Evolutionary conservation across 2,113 vertebrate species (phyloP).

Genomic region (Hippocampus comes): DNA sequence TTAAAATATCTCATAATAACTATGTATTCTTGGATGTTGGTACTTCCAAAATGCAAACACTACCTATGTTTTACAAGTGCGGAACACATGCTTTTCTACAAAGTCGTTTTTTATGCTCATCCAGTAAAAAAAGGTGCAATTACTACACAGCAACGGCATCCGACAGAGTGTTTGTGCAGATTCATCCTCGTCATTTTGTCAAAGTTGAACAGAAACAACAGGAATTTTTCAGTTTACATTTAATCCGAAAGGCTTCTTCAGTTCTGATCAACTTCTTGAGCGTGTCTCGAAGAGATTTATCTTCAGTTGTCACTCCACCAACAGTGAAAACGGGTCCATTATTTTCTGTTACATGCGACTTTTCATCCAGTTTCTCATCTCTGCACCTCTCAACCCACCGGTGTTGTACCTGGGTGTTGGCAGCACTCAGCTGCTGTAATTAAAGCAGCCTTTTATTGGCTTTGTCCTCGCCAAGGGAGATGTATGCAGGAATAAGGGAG

Average conservation of each 20-base stretch:
- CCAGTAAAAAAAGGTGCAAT: background rate
- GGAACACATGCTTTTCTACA: too few relatives aligned
- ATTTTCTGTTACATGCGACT: background rate
- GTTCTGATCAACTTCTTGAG: background rate
- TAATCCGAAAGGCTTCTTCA: background rate
- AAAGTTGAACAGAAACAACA: background rate
- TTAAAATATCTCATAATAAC: too few relatives aligned
- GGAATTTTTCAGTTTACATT: background rate
- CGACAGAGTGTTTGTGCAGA: background rate
- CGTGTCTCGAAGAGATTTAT: background rate
- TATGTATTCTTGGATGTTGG: background rate
- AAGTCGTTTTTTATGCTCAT: background rate
- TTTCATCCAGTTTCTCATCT: constrained; percentile 9
- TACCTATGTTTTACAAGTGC: background rate
- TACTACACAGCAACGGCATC: background rate
- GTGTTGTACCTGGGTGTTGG: constrained; percentile 45
- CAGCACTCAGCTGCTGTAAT: constrained; percentile 63
- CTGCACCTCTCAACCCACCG: constrained; percentile 33
- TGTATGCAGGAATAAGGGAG: constrained; percentile 50
- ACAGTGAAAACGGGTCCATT: background rate
- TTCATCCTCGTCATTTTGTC: background rate
- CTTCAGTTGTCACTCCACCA: background rate
- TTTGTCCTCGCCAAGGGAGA: constrained; percentile 66
- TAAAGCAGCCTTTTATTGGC: constrained; percentile 67
- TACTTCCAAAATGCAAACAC: background rate